These are phyloP conservation scores for Pristionchus exspectatus DNA, from an alignment of 2,888 invertebrate species.

Conservation along the genomic window DNA sequence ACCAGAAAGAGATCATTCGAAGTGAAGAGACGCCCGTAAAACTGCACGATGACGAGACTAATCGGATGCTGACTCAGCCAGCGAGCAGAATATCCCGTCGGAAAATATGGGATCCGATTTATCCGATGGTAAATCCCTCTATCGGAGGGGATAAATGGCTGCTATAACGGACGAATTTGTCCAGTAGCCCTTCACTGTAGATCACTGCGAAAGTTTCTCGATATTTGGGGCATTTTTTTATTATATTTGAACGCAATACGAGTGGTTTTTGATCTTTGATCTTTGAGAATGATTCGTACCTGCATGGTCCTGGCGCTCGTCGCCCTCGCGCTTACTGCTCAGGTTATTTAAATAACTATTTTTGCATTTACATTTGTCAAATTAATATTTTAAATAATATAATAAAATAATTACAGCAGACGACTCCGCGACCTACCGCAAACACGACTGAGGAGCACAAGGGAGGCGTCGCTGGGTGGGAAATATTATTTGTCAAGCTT, in stretches of 20 bases:
- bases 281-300: constrained; percentile 22
- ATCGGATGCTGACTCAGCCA: constrained; percentile 22
- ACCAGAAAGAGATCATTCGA: neutral
- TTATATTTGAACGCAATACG: neutral
- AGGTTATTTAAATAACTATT: neutral
- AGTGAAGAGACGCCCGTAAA: neutral
- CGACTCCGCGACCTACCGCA: neutral
- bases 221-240: neutral
- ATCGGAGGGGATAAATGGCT: neutral
- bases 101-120: neutral
- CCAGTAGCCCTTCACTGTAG: neutral
- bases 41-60: neutral
- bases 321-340: constrained; percentile 10
- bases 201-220: neutral
- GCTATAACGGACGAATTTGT: neutral
- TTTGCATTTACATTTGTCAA: too few relatives aligned
- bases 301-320: neutral
- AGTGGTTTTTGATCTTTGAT: neutral
- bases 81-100: neutral
- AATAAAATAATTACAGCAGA: neutral
- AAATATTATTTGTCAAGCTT: neutral
- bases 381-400: neutral
- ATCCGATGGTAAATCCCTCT: neutral
- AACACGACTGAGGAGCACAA: constrained; percentile 7
- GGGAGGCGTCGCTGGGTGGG: constrained; percentile 43